Evolutionary conservation across 2,888 invertebrate genomes (phyloP), one percentile per base, ranked within the genome.

Genomic region (Ditula angustiorana): DNA sequence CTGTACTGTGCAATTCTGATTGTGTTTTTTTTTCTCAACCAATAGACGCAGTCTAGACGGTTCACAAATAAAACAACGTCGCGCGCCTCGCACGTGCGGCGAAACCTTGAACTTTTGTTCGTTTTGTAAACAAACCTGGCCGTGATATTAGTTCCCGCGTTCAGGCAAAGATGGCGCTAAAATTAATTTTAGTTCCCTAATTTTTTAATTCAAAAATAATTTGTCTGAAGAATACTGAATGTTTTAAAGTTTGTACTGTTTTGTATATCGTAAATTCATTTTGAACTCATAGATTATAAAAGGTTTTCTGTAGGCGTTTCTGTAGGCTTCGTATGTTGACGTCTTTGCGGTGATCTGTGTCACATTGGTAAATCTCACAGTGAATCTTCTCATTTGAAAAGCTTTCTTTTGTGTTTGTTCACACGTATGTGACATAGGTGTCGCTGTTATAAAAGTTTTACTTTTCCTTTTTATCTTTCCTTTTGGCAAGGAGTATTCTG

Each of bases 71-170:
- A 55, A 56, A 41, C 37, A 8, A 23, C 19, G 33, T 16, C 11
- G 50, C 60, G 16, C 21, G 49, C 21, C 11, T 0, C 37, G 28
- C 26, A 19, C 55, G 37, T 21, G 75, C 75, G 79, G 76, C 55
- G 63, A 70, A 76, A 61, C 83, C 85, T 85, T 83, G 84, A 84
- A 84, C 84, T 80, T 76, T 71, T 75, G 56, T 68, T 78, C 69
- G 70, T 68, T 74, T 75, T 75, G 82, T 86, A 87, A 87, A 89
- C 86, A 88, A 85, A 86, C 69, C 46, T 82, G 86, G 73, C 87
- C 86, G 33, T 88, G 88, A 79, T 74, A 59, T 59, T 76, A 80
- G 81, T 90, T 83, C 68, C 0, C 1, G 0, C 2, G 5, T 1
- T 1, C 5, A 0, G 1, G 7, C 49, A 74, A 60, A 90, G 91